Base-by-base conservation (phyloP, 2,888 invertebrate genomes). In the Autographa pulchrina region DNA sequence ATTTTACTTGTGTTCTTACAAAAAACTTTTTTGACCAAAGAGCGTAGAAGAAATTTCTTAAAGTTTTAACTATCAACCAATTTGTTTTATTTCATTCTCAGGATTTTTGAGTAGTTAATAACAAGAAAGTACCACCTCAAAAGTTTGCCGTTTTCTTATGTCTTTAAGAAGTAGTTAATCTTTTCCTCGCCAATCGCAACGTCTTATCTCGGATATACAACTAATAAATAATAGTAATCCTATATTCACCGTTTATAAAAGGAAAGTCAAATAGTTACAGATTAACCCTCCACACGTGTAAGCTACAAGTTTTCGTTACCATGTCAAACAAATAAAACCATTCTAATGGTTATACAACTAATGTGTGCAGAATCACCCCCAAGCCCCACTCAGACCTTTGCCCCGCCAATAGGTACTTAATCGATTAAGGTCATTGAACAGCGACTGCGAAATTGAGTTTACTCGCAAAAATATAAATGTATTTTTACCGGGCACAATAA, bases 361-460 rank as follows among this genome's bases (percentile, higher is more conserved):
- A 65, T 74, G 59, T 75, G 68, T 70, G 70, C 62, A 31, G 59
- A 62, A 70, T 81, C 62, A 62, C 31, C 48, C 62, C 64, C 61
- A 43, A 43, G 61, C 67, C 41, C 43, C 68, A 69, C 75, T 70
- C 63, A 70, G 72, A 79, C 81, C 74, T 78, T 78, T 54, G 67
- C 73, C 68, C 43, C 65, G n/a, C 70, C 77, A 75, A 74, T 77
- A 77, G 76, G 74, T 75, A 74, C 71, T 74, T 81, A 72, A 81
- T 83, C 78, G 77, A 81, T 81, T 81, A 82, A 74, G 81, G 79
- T 82, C 75, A 77, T 73, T 80, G 74, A 74, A 75, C 75, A 77
- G 72, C 78, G 72, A 75, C 72, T 68, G 66, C 67, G 56, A 76
- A 77, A 79, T 79, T 68, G 41, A 62, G 68, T 79, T 65, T 72